Evolutionary conservation across 1,140 invertebrate species (phyloP).

Genomic region (Bombus soroeensis): DNA sequence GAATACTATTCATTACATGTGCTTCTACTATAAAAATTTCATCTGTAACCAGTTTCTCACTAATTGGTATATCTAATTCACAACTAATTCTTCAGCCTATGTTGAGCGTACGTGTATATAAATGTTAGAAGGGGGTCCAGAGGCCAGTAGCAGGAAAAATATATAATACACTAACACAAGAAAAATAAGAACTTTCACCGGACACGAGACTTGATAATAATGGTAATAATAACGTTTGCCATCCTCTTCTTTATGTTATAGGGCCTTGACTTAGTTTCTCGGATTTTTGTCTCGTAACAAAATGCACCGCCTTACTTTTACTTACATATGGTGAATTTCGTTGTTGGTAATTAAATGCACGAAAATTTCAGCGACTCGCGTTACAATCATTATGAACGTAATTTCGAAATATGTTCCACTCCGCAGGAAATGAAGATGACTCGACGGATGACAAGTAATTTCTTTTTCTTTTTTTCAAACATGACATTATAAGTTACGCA

Average conservation of each 20-base stretch:
- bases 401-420: background rate
- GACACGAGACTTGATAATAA: constrained; percentile 54
- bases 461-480: background rate
- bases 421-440: background rate
- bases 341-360: background rate
- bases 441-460: background rate
- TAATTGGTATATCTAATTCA: background rate
- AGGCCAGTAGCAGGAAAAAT: constrained; percentile 46
- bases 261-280: constrained; percentile 78
- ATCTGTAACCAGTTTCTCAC: background rate
- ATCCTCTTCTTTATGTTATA: constrained; percentile 46
- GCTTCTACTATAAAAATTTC: background rate
- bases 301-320: constrained; percentile 50
- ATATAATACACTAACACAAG: constrained; percentile 66
- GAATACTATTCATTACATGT: background rate
- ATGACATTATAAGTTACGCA: background rate
- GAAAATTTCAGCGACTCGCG: background rate
- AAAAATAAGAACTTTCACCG: constrained; percentile 74
- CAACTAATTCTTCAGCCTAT: background rate
- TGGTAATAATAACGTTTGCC: constrained; percentile 23
- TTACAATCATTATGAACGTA: background rate
- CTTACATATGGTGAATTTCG: background rate
- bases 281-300: constrained; percentile 12
- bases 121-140: constrained; percentile 53
- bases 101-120: background rate